These are phyloP conservation scores for Acleris holmiana DNA, from an alignment of 2,888 invertebrate species.

Conservation along the genomic window DNA sequence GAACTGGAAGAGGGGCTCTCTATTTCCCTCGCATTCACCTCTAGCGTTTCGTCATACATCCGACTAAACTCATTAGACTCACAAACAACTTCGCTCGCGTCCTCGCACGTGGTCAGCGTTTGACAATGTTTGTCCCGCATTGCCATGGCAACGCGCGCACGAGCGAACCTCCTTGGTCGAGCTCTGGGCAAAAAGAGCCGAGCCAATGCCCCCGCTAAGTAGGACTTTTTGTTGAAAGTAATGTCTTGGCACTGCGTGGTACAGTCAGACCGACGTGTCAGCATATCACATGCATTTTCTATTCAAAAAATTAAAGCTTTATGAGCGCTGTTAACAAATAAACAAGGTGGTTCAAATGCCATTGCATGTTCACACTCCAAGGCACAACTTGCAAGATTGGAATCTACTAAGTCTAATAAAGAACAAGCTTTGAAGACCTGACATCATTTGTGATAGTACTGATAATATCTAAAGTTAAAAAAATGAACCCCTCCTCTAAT, in stretches of 20 bases:
- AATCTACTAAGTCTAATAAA: too few species aligned
- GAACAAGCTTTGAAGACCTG: too few species aligned
- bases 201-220: conserved; percentile 33
- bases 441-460: too few species aligned
- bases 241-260: conserved; percentile 47
- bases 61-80: conserved; percentile 48
- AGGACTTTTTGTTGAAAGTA: conserved; percentile 38
- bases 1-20: conserved; percentile 75
- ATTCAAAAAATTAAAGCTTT: conserved; percentile 18
- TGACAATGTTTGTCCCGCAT: conserved; percentile 79
- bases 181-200: conserved; percentile 51
- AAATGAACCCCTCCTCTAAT: too few species aligned
- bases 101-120: conserved; percentile 55
- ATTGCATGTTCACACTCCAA: not conserved
- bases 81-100: conserved; percentile 41
- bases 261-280: conserved; percentile 46
- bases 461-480: too few species aligned
- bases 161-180: conserved; percentile 51
- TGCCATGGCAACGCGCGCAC: conserved; percentile 66
- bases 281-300: conserved; percentile 42
- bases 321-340: conserved; percentile 10
- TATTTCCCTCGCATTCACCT: conserved; percentile 83
- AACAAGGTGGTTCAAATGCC: not conserved
- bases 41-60: conserved; percentile 86
- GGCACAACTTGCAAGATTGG: not conserved